A percentile compares a stretch with the other conserved stretches of the same genome.
phyloP scores from a whole-genome alignment of 2,797 vertebrate genomes.

The Melanotaenia pygmaea region DNA sequence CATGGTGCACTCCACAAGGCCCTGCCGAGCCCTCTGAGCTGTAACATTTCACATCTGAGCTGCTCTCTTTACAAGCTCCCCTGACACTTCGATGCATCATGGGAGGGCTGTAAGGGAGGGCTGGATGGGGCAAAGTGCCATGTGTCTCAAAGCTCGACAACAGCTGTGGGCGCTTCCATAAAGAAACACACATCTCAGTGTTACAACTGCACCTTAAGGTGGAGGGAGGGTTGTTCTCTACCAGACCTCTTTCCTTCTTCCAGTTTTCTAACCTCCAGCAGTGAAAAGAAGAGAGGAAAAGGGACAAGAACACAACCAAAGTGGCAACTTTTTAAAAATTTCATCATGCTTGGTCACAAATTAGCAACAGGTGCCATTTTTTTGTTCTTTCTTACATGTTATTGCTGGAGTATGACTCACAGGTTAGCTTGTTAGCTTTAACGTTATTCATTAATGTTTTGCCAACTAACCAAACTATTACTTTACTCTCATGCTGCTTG shows the following conservation, averaged over 20 bases:
- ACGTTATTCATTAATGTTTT: too few species aligned
- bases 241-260: conserved; percentile 20
- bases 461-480: not conserved
- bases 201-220: conserved; percentile 57
- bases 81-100: conserved; percentile 74
- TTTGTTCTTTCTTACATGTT: conserved; percentile 35
- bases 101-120: conserved; percentile 64
- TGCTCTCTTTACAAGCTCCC: conserved; percentile 67
- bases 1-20: conserved; percentile 62
- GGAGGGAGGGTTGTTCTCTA: conserved; percentile 3
- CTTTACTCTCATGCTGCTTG: not conserved
- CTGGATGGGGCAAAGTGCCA: conserved; percentile 48
- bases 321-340: conserved; percentile 55
- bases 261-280: conserved; percentile 25
- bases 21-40: conserved; percentile 67
- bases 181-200: conserved; percentile 70
- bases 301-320: conserved; percentile 39
- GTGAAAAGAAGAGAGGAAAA: conserved; percentile 14
- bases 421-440: too few species aligned
- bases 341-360: conserved; percentile 37
- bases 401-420: conserved; percentile 2
- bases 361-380: too few species aligned
- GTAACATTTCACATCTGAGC: conserved; percentile 72
- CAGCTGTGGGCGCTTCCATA: conserved; percentile 76
- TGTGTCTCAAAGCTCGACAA: conserved; percentile 75